phyloP scores from a whole-genome alignment of 35 echinoderm and acorn worm species.

The Apostichopus parvimensis region DNA sequence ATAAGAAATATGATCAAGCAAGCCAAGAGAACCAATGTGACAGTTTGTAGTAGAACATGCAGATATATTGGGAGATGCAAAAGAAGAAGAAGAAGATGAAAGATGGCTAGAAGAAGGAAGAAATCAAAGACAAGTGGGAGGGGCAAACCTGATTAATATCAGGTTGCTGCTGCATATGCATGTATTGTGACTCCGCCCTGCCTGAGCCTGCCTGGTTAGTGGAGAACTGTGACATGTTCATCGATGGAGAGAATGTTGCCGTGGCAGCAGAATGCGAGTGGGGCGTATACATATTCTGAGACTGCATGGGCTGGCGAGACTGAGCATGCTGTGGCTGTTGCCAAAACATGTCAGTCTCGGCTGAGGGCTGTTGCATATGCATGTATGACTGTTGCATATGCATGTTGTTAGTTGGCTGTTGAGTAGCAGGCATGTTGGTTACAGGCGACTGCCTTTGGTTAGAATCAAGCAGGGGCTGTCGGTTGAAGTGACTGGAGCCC shows the following conservation, averaged over 20 bases:
- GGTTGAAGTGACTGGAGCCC: conserved; percentile 3
- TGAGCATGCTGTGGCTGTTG: conserved; percentile 11
- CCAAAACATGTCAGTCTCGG: conserved; percentile 15
- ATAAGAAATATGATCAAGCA: neutral
- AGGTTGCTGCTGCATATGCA: conserved; percentile 38
- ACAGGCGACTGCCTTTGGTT: conserved; percentile 8
- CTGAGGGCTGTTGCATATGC: conserved; percentile 42
- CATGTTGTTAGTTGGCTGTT: conserved; percentile 20
- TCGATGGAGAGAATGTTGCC: neutral
- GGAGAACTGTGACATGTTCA: conserved; percentile 33
- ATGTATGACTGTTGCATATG: conserved; percentile 53
- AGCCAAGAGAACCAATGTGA: neutral
- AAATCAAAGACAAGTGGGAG: neutral
- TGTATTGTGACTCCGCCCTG: conserved; percentile 4
- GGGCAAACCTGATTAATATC: conserved; percentile 39
- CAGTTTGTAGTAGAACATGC: neutral
- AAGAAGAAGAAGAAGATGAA: neutral
- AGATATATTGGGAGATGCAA: neutral
- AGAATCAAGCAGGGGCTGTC: neutral
- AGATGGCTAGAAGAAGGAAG: neutral
- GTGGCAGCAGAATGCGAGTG: neutral
- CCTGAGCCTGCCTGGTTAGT: neutral
- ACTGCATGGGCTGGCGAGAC: neutral
- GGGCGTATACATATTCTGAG: neutral
- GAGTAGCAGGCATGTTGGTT: neutral